Conservation (phyloP, 2,797 vertebrate species). For the Moxostoma hubbsi region DNA sequence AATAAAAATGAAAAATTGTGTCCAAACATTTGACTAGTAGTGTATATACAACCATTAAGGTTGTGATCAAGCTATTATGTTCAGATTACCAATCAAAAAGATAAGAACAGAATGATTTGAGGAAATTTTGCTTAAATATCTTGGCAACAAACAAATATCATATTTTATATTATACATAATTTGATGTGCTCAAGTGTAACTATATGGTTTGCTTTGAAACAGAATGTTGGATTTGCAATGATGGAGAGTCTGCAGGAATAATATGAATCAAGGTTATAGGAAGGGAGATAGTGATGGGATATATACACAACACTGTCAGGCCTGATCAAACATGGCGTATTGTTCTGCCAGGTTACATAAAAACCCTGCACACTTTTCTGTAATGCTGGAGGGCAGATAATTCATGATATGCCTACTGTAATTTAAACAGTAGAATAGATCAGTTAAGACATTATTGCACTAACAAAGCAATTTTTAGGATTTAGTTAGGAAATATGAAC, state of each 20-base stretch:
- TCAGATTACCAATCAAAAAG: background rate
- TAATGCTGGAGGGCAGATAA: conserved; percentile 9
- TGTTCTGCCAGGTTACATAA: conserved; percentile 26
- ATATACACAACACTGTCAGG: conserved; percentile 13
- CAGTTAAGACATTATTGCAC: conserved; percentile 19
- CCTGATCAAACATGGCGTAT: background rate
- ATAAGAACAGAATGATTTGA: no score
- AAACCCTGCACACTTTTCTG: conserved; percentile 7
- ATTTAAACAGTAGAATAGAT: background rate
- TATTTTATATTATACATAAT: background rate
- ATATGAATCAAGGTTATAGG: conserved; percentile 19
- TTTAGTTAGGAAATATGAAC: conserved; percentile 37
- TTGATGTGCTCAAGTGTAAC: background rate
- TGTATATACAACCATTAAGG: background rate
- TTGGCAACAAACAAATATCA: no score
- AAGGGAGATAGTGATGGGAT: conserved; percentile 7
- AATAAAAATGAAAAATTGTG: no score
- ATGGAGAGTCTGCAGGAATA: conserved; percentile 4
- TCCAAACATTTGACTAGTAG: no score
- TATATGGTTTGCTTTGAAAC: background rate
- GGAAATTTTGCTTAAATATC: no score
- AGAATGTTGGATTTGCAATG: background rate
- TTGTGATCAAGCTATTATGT: background rate
- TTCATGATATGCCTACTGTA: background rate
- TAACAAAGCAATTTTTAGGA: background rate